These are phyloP conservation scores for Echinarachnius parma DNA, from an alignment of 53 echinoderm and acorn worm species.

Conservation along the genomic window DNA sequence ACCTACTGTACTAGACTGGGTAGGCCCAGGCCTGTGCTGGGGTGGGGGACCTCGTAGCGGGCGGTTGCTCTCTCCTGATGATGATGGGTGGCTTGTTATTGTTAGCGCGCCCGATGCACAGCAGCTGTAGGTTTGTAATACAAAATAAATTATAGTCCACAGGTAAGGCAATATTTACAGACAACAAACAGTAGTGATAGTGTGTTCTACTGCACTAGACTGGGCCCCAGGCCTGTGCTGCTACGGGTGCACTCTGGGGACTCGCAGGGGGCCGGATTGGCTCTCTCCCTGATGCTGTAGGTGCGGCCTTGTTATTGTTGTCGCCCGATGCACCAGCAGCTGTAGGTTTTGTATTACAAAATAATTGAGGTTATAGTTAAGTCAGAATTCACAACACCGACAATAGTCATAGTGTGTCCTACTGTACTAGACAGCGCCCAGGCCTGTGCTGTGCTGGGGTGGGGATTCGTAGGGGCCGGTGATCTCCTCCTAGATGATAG, in stretches of 20 bases:
- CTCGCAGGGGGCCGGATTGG: neutral
- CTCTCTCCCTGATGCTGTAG: neutral
- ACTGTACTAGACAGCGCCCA: no score
- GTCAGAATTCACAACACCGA: no score
- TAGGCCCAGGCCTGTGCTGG: neutral
- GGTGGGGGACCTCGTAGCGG: neutral
- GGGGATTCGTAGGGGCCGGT: no score
- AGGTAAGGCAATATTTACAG: neutral
- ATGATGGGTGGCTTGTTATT: neutral
- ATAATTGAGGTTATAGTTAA: no score
- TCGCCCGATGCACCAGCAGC: slow-evolving; percentile 3
- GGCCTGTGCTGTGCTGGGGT: no score
- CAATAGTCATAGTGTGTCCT: no score
- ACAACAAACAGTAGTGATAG: neutral
- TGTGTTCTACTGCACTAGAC: neutral
- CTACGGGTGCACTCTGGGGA: slow-evolving; percentile 21
- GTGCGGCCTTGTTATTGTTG: neutral
- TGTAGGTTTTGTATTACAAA: no score
- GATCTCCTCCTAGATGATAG: no score
- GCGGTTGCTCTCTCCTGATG: no score
- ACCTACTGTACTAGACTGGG: neutral
- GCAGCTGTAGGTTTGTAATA: no score
- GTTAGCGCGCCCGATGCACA: no score
- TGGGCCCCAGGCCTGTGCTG: slow-evolving; percentile 14
- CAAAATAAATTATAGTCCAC: no score